Base-by-base conservation (phyloP, 2,888 invertebrate species). In the Chrysolina haemoptera region DNA sequence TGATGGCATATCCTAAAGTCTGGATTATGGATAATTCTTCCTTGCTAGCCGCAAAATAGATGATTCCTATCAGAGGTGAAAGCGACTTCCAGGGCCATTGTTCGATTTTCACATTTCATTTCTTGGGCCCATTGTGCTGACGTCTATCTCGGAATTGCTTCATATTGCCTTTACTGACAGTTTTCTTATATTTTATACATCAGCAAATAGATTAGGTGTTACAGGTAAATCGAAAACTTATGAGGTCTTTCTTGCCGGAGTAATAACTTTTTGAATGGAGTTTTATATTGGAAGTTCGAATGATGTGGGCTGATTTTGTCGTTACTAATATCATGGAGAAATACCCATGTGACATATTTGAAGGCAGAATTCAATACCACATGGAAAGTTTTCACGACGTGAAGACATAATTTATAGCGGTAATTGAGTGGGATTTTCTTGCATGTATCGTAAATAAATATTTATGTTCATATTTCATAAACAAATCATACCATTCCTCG, bases 21-120 rank as follows among this genome's bases (percentile, higher is more conserved):
- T 82, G 80, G 59, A 59, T 59, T 27, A 12, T 59, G 35, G 59
- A 59, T 59, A 82, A 82, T 81, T 82, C 81, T 79, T 79, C 78
- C 79, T 78, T 80, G 81, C 79, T 78, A 80, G 80, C 80, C 80
- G 77, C 73, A 77, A 80, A 82, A 80, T 79, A 78, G 83, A 84
- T 85, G 85, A 86, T 86, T 85, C 83, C 84, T 82, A 84, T 84
- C 84, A 82, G 78, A 81, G 82, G 82, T 82, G 79, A 81, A 80
- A 81, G 78, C 79, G 70, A 72, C 70, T 75, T 74, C 74, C 75
- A 70, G 62, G 64, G 78, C 78, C 79, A 82, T 84, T 84, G 83
- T 84, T 83, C 82, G 81, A 82, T 83, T 81, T 82, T 80, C 80
- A 80, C 80, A 79, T 82, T 82, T 79, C 82, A 82, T 83, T 83